Evolutionary conservation across 2,888 invertebrate species (phyloP).

Genomic region (Germaria angustata): DNA sequence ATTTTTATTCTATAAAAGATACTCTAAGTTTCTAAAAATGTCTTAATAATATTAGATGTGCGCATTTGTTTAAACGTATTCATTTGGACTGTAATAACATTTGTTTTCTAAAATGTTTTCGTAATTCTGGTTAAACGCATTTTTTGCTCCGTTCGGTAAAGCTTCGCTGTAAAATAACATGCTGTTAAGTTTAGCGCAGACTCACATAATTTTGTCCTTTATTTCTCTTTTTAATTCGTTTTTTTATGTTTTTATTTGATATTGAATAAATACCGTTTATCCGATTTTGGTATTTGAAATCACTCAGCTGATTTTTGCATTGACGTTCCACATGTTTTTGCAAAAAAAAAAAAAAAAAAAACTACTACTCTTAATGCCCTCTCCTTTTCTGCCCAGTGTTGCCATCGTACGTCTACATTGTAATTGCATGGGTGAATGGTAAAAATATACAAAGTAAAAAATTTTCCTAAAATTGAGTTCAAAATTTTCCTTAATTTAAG

Average conservation of each 20-base stretch:
- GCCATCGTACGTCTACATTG: neutral
- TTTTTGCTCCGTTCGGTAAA: too few species aligned
- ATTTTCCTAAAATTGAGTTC: too few species aligned
- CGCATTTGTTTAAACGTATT: too few species aligned
- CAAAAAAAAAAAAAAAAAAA: neutral
- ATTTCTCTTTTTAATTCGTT: neutral
- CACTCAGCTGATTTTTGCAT: conserved; percentile 61
- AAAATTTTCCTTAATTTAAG: too few species aligned
- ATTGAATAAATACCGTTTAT: conserved; percentile 7
- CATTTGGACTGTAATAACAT: too few species aligned
- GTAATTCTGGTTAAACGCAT: too few species aligned
- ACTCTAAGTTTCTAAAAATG: too few species aligned
- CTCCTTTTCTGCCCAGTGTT: neutral
- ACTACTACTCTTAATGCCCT: neutral
- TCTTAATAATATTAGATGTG: too few species aligned
- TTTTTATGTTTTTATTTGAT: neutral
- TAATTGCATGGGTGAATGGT: neutral
- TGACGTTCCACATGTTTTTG: conserved; percentile 38
- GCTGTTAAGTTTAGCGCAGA: conserved; percentile 38
- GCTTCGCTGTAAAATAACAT: conserved; percentile 2
- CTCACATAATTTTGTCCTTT: conserved; percentile 1
- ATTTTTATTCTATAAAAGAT: too few species aligned
- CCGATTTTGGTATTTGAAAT: neutral
- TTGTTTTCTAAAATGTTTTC: too few species aligned
- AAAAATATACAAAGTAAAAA: too few species aligned